Evolutionary conservation across 2,113 vertebrate species (phyloP).

Genomic region (Ciconia stormi): DNA sequence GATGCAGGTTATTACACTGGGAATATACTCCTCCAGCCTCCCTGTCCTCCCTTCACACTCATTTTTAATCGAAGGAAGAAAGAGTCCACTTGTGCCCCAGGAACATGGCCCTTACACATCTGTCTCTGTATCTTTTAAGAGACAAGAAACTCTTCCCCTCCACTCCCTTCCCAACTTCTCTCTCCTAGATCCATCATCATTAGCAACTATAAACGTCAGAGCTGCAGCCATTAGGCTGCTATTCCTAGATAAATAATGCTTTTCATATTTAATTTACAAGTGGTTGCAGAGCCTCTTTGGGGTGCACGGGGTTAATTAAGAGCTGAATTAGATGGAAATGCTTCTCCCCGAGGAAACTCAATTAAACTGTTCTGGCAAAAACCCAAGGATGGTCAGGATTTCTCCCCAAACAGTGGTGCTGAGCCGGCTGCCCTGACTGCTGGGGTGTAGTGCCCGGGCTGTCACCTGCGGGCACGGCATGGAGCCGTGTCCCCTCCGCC

Average conservation of each 20-base stretch:
- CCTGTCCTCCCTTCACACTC: not conserved
- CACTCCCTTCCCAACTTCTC: not conserved
- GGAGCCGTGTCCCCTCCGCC: not conserved
- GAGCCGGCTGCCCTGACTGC: rapidly evolving
- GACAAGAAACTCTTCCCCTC: not conserved
- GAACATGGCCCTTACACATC: not conserved
- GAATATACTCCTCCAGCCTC: not conserved
- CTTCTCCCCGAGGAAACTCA: constrained; percentile 66
- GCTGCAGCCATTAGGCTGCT: constrained; percentile 65
- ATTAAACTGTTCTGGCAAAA: constrained; percentile 57
- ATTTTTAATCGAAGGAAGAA: not conserved
- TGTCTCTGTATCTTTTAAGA: not conserved
- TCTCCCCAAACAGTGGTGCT: not conserved
- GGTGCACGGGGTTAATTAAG: constrained; percentile 76
- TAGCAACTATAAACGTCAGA: constrained; percentile 72
- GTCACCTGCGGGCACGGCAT: not conserved
- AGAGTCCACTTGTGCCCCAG: not conserved
- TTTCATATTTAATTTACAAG: constrained; percentile 82
- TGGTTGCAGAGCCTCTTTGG: constrained; percentile 69
- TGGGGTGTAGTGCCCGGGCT: not conserved
- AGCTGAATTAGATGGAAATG: constrained; percentile 73
- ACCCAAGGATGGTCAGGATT: not conserved
- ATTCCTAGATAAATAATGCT: constrained; percentile 76
- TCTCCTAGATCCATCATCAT: constrained; percentile 73
- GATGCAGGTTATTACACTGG: not conserved